Evolutionary conservation across 2,888 invertebrate genomes (phyloP).

Genomic region (Melolontha melolontha): DNA sequence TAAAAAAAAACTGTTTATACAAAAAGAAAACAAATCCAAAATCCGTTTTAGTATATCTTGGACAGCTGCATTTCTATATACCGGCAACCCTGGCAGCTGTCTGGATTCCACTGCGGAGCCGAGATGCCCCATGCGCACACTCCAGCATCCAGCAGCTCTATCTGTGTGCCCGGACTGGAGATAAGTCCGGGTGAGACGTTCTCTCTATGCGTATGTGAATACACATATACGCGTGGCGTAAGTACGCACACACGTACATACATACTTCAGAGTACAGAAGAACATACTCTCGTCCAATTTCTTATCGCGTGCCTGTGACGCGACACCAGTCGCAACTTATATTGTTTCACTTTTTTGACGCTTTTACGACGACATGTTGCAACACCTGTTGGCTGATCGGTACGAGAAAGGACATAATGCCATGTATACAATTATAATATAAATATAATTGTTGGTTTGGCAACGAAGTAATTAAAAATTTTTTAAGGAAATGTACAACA

Average conservation of each 20-base stretch:
- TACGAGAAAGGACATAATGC: constrained; percentile 1
- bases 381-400: constrained; percentile 37
- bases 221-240: constrained; percentile 29
- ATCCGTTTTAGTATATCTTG: constrained; percentile 32
- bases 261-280: constrained; percentile 24
- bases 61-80: constrained; percentile 39
- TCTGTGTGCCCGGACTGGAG: constrained; percentile 60
- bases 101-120: constrained; percentile 64
- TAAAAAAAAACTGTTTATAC: constrained; percentile 18
- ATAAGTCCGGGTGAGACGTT: constrained; percentile 54
- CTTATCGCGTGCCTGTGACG: constrained; percentile 29
- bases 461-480: too few species aligned
- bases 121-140: constrained; percentile 60
- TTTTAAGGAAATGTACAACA: too few species aligned
- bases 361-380: constrained; percentile 30
- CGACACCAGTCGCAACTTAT: constrained; percentile 25
- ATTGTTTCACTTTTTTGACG: constrained; percentile 38
- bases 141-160: constrained; percentile 61
- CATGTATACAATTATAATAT: too few species aligned
- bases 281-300: constrained; percentile 35
- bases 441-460: too few species aligned
- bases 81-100: constrained; percentile 60
- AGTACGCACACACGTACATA: constrained; percentile 16
- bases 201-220: constrained; percentile 37
- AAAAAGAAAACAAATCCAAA: constrained; percentile 17